Evolutionary conservation across 1,140 invertebrate species (phyloP), one percentile per base, ranked within the genome.

Genomic region (Drosophila willistoni): DNA sequence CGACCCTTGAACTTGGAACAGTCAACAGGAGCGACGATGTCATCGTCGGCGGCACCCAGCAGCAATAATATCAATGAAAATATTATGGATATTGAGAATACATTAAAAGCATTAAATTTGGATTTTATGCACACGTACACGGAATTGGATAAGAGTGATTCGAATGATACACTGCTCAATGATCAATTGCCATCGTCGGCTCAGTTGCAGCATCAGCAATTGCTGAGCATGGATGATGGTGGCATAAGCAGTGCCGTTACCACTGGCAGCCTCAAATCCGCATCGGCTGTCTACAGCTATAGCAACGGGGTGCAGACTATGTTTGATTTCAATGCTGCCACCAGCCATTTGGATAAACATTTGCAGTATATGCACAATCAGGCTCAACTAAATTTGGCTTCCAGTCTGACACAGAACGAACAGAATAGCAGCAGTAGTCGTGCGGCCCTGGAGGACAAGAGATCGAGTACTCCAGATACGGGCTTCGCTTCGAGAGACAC

Each of bases 1-100:
- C 94, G 94, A 54, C 94, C 95, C 0, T 93, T 92, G 34, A 90
- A 89, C 51, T 63, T 75, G n/a, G 84, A 83, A 6, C 70, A 79
- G 39, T 36, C 39, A 13, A 44, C 33, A 34, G 57, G 47, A 13
- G 34, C n/a, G 39, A 25, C 55, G 14, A 9, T 0, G 0, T 25
- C 22, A 3, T 25, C 22, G 22, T 0, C 22, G 22, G 44, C 14
- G 6, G 42, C 17, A 3, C 60, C 64, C 74, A 19, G 1, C 54
- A 69, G 39, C 56, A 83, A 61, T 70, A 79, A 79, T 51, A 77
- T 92, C 17, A 87, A 82, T 22, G 91, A 92, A 56, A 91, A 92
- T 51, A 83, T 92, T 2, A 82, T 92, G 77, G 91, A 92, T 55
- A 92, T 92, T 60, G 91, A 92, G 55, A 92, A 92, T 56, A 92